Percentiles rank a stretch among this genome's conserved stretches.
Conservation (phyloP, 2,888 invertebrate genomes). For the Callyntrura sp. region DNA sequence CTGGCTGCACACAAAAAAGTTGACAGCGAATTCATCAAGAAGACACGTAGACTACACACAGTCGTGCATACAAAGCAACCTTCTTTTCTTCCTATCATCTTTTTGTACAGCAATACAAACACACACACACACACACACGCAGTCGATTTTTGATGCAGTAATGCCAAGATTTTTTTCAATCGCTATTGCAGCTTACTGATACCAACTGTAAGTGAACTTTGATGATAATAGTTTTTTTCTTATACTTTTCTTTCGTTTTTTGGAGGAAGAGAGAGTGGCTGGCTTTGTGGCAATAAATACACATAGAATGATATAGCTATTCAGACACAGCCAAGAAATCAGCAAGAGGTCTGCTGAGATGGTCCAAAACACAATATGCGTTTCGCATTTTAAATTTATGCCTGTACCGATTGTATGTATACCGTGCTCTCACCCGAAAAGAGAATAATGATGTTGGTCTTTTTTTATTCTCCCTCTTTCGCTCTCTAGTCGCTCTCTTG, state of each 20-base stretch:
- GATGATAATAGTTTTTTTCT: conserved; percentile 50
- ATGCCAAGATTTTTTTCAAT: conserved; percentile 63
- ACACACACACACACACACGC: too few species aligned
- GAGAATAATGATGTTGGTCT: conserved; percentile 49
- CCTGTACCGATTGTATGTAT: neutral
- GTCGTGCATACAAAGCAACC: conserved; percentile 35
- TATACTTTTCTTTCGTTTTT: conserved; percentile 22
- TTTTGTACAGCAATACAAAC: too few species aligned
- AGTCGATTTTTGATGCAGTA: conserved; percentile 30
- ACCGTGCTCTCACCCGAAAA: conserved; percentile 5
- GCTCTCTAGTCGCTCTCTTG: too few species aligned
- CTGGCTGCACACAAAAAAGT: conserved; percentile 30
- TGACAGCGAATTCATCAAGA: conserved; percentile 61
- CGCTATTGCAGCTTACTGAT: conserved; percentile 18
- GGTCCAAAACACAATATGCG: conserved; percentile 53
- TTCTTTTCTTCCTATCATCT: conserved; percentile 24
- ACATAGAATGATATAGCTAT: conserved; percentile 46
- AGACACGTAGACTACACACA: conserved; percentile 53
- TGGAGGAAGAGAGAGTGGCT: conserved; percentile 24
- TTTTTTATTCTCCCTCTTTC: neutral
- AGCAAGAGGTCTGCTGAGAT: conserved; percentile 60
- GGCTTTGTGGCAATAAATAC: conserved; percentile 47
- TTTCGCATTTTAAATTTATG: conserved; percentile 65
- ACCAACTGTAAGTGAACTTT: conserved; percentile 54
- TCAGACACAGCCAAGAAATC: conserved; percentile 51